Evolutionary conservation across 2,888 invertebrate genomes (phyloP).

Genomic region (Ernsta delagoae): DNA sequence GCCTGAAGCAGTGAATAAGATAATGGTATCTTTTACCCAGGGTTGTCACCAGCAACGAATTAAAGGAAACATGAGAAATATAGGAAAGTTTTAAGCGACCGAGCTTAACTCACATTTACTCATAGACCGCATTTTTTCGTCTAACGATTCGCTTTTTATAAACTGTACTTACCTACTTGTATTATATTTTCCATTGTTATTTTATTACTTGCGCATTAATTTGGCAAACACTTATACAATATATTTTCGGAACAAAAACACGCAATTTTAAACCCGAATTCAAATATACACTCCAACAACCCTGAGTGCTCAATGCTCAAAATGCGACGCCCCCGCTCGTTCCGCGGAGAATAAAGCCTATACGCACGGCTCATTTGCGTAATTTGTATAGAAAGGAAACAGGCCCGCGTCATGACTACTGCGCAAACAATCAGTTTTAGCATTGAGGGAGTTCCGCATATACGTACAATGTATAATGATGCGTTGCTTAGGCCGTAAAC

Average conservation of each 20-base stretch:
- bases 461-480: conserved; percentile 12
- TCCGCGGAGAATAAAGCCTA: conserved; percentile 36
- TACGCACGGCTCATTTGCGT: conserved; percentile 37
- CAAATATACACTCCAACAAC: neutral
- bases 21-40: conserved; percentile 22
- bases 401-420: conserved; percentile 25
- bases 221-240: too few species aligned
- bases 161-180: too few species aligned
- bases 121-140: too few species aligned
- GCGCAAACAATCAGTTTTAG: conserved; percentile 35
- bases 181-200: too few species aligned
- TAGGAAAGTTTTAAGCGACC: too few species aligned
- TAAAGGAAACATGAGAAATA: neutral
- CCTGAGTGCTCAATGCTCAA: conserved; percentile 21
- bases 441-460: conserved; percentile 17
- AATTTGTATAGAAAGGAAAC: conserved; percentile 37
- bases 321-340: conserved; percentile 24
- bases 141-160: too few species aligned
- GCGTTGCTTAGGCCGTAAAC: neutral
- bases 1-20: conserved; percentile 27
- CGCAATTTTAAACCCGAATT: too few species aligned
- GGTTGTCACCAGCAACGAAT: conserved; percentile 2
- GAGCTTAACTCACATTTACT: too few species aligned
- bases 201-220: too few species aligned
- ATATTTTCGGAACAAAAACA: too few species aligned